Percentiles rank a stretch among this genome's conserved stretches.
These are phyloP conservation scores for Anhinga anhinga DNA, from an alignment of 2,113 vertebrate species.

Conservation along the genomic window DNA sequence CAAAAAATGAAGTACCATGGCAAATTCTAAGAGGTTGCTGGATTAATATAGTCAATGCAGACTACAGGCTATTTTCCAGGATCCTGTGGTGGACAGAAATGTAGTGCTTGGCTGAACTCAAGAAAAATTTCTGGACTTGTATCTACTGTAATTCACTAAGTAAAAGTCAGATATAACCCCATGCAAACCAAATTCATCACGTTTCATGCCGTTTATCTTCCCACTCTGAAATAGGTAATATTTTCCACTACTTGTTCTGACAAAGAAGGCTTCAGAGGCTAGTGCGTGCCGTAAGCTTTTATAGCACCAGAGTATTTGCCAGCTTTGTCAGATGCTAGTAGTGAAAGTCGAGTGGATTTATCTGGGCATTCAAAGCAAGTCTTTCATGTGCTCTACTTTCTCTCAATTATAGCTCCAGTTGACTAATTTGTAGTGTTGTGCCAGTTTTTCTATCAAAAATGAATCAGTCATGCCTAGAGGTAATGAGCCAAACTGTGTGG, in stretches of 20 bases:
- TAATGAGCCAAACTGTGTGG: constrained; percentile 23
- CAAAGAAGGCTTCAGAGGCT: constrained; percentile 6
- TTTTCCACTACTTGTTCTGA: neutral
- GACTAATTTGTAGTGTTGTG: constrained; percentile 26
- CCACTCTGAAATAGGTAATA: neutral
- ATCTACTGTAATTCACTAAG: neutral
- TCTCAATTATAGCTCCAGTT: constrained; percentile 2
- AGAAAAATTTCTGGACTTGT: neutral
- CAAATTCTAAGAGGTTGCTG: neutral
- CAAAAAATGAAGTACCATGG: neutral
- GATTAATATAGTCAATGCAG: neutral
- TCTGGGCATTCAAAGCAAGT: constrained; percentile 16
- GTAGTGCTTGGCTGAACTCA: neutral
- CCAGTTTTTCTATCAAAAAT: constrained; percentile 15
- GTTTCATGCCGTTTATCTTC: neutral
- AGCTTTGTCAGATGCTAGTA: constrained; percentile 16
- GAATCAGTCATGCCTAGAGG: constrained; percentile 10
- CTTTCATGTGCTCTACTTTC: constrained; percentile 5
- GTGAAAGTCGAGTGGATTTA: constrained; percentile 22
- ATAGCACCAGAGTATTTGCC: neutral
- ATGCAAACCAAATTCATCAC: neutral
- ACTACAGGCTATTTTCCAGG: neutral
- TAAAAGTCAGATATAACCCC: neutral
- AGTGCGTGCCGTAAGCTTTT: constrained; percentile 3
- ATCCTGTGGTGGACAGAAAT: neutral